phyloP scores from a whole-genome alignment of 1,140 invertebrate species.

The Drosophila burlai region DNA sequence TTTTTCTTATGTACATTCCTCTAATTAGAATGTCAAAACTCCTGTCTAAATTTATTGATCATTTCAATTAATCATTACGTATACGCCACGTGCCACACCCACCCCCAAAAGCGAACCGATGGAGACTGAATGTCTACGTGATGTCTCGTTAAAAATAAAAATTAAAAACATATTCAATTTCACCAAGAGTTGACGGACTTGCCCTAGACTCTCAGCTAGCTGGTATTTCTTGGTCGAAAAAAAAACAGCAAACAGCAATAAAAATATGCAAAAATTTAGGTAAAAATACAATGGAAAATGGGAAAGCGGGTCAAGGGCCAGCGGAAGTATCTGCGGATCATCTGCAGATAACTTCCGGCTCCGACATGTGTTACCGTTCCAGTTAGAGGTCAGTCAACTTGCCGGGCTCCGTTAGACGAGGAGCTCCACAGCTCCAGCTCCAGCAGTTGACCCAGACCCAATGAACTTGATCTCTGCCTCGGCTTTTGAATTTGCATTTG shows the following conservation, averaged over 20 bases:
- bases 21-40: too few species aligned
- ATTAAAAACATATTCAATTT: not conserved
- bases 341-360: conserved; percentile 45
- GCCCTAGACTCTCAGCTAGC: conserved; percentile 41
- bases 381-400: conserved; percentile 82
- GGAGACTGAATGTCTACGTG: conserved; percentile 2
- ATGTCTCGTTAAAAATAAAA: conserved; percentile 17
- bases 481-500: conserved; percentile 6
- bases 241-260: conserved; percentile 24
- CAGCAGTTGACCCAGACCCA: conserved; percentile 74
- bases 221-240: conserved; percentile 32
- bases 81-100: conserved; percentile 32
- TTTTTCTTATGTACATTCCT: too few species aligned
- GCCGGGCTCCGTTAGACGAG: conserved; percentile 66
- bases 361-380: conserved; percentile 56
- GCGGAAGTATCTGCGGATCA: conserved; percentile 60
- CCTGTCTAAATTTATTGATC: not conserved
- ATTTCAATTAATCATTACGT: conserved; percentile 8
- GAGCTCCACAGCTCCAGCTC: not conserved
- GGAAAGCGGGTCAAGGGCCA: conserved; percentile 71
- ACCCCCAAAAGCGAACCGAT: not conserved
- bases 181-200: conserved; percentile 11
- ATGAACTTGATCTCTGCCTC: conserved; percentile 72
- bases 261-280: conserved; percentile 2
- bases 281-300: not conserved